Base-by-base conservation (phyloP, 1,140 invertebrate genomes). In the Druon quercuslanigerum region DNA sequence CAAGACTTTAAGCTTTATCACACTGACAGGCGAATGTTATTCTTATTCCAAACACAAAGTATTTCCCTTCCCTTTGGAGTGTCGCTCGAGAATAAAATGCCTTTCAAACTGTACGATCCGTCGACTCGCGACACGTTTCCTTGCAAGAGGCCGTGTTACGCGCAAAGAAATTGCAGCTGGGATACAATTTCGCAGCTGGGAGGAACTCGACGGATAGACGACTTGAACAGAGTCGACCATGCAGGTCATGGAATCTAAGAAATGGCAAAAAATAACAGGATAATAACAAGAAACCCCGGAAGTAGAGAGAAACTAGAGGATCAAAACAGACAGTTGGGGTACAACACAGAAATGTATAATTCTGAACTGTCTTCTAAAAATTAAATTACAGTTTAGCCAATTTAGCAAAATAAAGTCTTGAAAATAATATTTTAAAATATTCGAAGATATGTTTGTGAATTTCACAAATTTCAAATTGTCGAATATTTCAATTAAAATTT, bases 31-130 rank as follows among this genome's bases (percentile, higher is more conserved):
- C 20, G 57, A 66, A 66, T 66, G 60, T 66, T 66, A 66, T 66
- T 66, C 60, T 66, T 66, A 66, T 66, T 66, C 14, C 60, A 66
- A 66, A 66, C 20, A 66, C 46, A 66, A 66, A 33, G 60, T 66
- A 33, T 66, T 66, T 66, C 46, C 40, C 25, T 66, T 66, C 33
- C 33, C 33, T 66, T 66, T 40, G 25, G 60, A 66, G 60, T 66
- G 33, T 66, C 60, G 60, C 60, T 40, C 60, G 60, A 66, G 60
- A 66, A 66, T 66, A 66, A 66, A 66, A 66, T 66, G 60, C 60
- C 60, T 66, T 66, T 66, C 60, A 66, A 66, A 66, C 60, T 66
- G 60, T 33, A 66, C n/a, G 60, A 66, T 66, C 60, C 60, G 60
- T 66, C 60, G 60, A 66, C 60, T 66, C 60, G 60, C 60, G 60